Evolutionary conservation across 2,888 invertebrate species (phyloP).

Genomic region (Lamproptera curius): DNA sequence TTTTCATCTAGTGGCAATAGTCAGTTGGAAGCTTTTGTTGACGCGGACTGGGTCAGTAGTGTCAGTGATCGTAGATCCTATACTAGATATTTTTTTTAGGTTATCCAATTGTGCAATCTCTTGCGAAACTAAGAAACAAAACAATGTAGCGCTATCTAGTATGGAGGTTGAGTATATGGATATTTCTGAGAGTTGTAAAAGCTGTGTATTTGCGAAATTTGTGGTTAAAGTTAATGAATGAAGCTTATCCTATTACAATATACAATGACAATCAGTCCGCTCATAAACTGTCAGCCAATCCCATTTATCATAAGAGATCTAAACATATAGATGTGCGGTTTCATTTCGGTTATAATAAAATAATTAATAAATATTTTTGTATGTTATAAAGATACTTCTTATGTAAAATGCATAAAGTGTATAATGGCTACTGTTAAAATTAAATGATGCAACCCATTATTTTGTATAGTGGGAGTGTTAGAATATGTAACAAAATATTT

Average conservation of each 20-base stretch:
- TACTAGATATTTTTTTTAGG: constrained; percentile 6
- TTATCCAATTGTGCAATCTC: not conserved
- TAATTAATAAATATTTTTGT: not conserved
- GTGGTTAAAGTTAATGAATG: too few species aligned
- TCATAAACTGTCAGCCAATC: constrained; percentile 1
- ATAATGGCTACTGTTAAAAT: too few species aligned
- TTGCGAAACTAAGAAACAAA: not conserved
- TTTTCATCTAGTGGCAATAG: too few species aligned
- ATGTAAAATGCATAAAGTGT: too few species aligned
- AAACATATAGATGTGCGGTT: constrained; percentile 4
- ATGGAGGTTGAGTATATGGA: constrained; percentile 5
- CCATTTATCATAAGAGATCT: constrained; percentile 3
- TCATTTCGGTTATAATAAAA: not conserved
- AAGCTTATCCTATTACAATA: too few species aligned
- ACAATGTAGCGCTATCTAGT: too few species aligned
- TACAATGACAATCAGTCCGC: too few species aligned
- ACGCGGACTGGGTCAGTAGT: constrained; percentile 14
- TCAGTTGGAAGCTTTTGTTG: too few species aligned
- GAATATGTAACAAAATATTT: too few species aligned
- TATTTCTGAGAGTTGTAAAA: constrained; percentile 8
- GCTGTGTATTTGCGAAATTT: not conserved
- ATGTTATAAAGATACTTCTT: too few species aligned
- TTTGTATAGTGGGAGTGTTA: too few species aligned
- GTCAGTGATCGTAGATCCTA: constrained; percentile 12
- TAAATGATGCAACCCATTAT: too few species aligned